Evolutionary conservation across 2,113 vertebrate genomes (phyloP), one percentile per base, ranked within the genome.

Genomic region (Microcebus jonahi): DNA sequence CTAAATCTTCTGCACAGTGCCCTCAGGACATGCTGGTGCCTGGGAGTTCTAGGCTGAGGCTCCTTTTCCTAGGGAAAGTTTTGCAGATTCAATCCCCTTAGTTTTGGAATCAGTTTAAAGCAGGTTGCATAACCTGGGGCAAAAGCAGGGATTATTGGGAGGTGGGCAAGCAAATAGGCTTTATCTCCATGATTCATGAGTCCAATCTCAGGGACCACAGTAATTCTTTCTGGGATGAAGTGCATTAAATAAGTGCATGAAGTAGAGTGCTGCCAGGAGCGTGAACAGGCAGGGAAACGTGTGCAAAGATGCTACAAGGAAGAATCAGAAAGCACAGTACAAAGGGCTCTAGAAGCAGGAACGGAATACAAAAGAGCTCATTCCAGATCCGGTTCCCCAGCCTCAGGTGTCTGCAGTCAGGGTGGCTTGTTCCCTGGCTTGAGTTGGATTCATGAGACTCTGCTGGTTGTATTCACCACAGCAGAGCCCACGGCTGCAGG

Each of bases 221-320:
- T 34, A n/a, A 31, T 68, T 42, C 90, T 84, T 63, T 14, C 70
- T 17, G 48, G 70, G 50, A 55, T 5, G 53, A 18, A 55, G 14
- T 55, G 1, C 11, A 1, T 5, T 34, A 31, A 81, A 36, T 8
- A 8, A 4, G 68, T 2, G 20, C 61, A 15, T 1, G 20, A 12
- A 4, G 13, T 3, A 5, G 18, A 27, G n/a, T 4, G 29, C 80
- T 6, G 12, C 0, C 13, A n/a, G 23, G 45, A 29, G 34, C 18
- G 53, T 9, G 25, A 42, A 21, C 0, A 3, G 18, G 17, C 3
- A 4, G 17, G 7, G 67, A 34, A 31, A 61, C 0, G 25, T 27
- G 6, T 5, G 42, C 48, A 12, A 36, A 45, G 36, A 71, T 0
- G 13, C 65, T n/a, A 1, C 55, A 14, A 12, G 39, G 67, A 39